These are phyloP conservation scores for Corythornis madagascariensis DNA, from an alignment of 2,113 vertebrate species.

Conservation along the genomic window DNA sequence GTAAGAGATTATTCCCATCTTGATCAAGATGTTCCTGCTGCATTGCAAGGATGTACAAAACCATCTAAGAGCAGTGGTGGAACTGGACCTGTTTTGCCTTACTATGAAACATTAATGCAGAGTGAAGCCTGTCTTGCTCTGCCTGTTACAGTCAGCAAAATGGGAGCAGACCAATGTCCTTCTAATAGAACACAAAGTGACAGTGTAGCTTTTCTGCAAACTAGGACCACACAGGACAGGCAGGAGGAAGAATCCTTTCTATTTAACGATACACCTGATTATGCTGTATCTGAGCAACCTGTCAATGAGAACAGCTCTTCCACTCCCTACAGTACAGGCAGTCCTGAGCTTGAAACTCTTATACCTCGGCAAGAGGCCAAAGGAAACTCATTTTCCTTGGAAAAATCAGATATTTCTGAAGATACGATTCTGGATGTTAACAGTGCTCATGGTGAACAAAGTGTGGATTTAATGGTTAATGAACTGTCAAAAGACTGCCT, in stretches of 20 bases:
- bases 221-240: neutral
- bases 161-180: neutral
- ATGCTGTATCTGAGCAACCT: neutral
- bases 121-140: neutral
- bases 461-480: neutral
- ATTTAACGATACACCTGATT: neutral
- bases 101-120: constrained; percentile 54
- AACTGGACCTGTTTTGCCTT: constrained; percentile 19
- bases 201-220: neutral
- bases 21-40: neutral
- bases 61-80: neutral
- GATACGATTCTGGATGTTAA: neutral
- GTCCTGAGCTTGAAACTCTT: neutral
- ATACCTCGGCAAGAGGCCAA: neutral
- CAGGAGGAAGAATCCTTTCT: neutral
- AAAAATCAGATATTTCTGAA: neutral
- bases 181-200: neutral
- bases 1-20: neutral
- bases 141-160: neutral
- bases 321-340: neutral
- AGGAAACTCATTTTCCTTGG: neutral
- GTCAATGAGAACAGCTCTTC: neutral
- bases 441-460: neutral
- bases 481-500: neutral
- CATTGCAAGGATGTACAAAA: neutral